Percentiles rank a stretch among this genome's conserved stretches.
phyloP scores from a whole-genome alignment of 2,888 invertebrate genomes.

The Elysia crispata region DNA sequence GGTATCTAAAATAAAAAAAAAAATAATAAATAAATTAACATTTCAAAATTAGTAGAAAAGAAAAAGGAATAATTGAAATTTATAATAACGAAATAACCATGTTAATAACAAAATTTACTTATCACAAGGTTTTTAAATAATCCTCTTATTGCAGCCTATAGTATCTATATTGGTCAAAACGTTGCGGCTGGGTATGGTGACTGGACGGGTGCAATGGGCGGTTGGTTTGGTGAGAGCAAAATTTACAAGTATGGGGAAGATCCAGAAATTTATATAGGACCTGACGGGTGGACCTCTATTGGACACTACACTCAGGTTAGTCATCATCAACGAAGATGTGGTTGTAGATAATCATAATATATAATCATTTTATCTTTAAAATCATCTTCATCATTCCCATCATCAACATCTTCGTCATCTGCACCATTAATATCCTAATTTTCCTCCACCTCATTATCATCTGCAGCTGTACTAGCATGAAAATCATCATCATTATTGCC shows the following conservation, averaged over 20 bases:
- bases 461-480: too few relatives aligned
- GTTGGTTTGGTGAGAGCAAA: slow-evolving; percentile 65
- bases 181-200: slow-evolving; percentile 64
- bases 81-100: too few relatives aligned
- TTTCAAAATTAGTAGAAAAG: too few relatives aligned
- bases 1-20: too few relatives aligned
- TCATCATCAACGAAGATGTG: too few relatives aligned
- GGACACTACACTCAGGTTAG: slow-evolving; percentile 69
- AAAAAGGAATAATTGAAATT: too few relatives aligned
- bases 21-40: too few relatives aligned
- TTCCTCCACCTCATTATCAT: too few relatives aligned
- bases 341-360: too few relatives aligned
- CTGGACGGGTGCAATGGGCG: slow-evolving; percentile 62
- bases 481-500: too few relatives aligned
- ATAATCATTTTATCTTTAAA: slow-evolving; percentile 35
- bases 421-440: neutral
- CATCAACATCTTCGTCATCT: slow-evolving; percentile 32
- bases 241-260: slow-evolving; percentile 63
- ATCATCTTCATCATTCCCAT: slow-evolving; percentile 33
- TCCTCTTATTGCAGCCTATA: slow-evolving; percentile 60
- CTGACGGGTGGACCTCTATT: slow-evolving; percentile 52
- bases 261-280: slow-evolving; percentile 56
- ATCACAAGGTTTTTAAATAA: too few relatives aligned
- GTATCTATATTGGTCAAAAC: slow-evolving; percentile 66
- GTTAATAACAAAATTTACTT: too few relatives aligned